phyloP scores from a whole-genome alignment of 2,797 vertebrate species.

The Lacerta agilis region DNA sequence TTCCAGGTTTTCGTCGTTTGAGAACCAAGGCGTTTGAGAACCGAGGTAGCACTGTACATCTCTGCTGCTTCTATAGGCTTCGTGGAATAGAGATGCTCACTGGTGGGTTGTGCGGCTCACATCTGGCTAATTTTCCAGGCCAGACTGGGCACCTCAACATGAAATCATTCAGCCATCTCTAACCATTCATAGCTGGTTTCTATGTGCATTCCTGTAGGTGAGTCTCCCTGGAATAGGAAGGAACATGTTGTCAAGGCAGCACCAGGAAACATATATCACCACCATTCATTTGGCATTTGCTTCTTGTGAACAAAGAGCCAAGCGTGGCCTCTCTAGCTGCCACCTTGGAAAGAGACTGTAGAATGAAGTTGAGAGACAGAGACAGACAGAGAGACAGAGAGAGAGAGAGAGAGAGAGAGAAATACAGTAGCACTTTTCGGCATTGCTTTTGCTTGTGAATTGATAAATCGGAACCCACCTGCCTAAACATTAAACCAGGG shows the following conservation, averaged over 20 bases:
- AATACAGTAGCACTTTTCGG: neutral
- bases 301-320: neutral
- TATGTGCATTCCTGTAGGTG: neutral
- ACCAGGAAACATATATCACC: neutral
- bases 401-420: too few relatives aligned
- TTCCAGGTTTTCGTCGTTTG: too few relatives aligned
- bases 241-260: slow-evolving; percentile 15
- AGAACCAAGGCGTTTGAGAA: too few relatives aligned
- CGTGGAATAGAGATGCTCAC: neutral
- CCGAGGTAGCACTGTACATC: too few relatives aligned
- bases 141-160: neutral
- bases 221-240: neutral
- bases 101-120: neutral
- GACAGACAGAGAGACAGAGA: too few relatives aligned
- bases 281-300: neutral
- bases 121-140: neutral
- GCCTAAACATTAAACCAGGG: too few relatives aligned
- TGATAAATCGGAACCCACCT: neutral
- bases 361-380: neutral
- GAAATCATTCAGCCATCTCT: neutral
- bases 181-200: neutral
- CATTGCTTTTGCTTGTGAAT: neutral
- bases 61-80: too few relatives aligned
- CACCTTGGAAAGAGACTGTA: neutral
- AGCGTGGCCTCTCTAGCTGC: neutral